Base-by-base conservation (phyloP, 1,140 invertebrate species). In the Linepithema humile region DNA sequence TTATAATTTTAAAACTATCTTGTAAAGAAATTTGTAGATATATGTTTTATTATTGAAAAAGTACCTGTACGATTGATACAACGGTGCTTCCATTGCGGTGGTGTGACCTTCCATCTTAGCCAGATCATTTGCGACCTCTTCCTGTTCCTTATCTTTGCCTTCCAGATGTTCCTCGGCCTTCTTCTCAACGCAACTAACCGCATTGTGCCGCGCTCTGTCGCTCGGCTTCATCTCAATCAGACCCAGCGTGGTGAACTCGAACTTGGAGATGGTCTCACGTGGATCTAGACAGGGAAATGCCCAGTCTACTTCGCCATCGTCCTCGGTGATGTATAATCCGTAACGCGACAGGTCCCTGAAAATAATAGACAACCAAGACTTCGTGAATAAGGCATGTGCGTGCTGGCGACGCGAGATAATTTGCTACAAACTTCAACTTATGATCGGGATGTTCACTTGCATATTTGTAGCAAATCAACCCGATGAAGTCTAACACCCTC, bases 261-360 rank as follows among this genome's bases (percentile, higher is more conserved):
- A 99, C 94, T 99, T 99, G 3, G 97, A 96, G 85, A 99, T 97
- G 20, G 96, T 96, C 94, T 99, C 98, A 88, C 96, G 96, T 12
- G 96, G 95, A 92, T 99, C 98, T 3, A 99, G 95, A 88, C 97
- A 97, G 0, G 98, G 98, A 92, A 99, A 99, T 89, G 99, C 98
- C 93, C 96, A 96, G 93, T 98, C 98, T 48, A 99, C 97, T 94
- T 99, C 98, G n/a, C 98, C 98, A 94, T 99, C 98, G 91, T 99
- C 98, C 95, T 99, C 98, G 20, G 97, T 98, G 90, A 99, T 98
- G 91, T 98, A 98, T 53, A 99, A 94, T 57, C 97, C 97, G 94
- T 98, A 99, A 87, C 96, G 95, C 53, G 95, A 94, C 3, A 96
- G 95, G 75, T 94, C 93, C 62, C 95, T 92, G 88, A 40, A 92